A percentile compares a stretch with the other conserved stretches of the same genome.
phyloP scores from a whole-genome alignment of 2,888 invertebrate species.

The Melinaea menophilus region DNA sequence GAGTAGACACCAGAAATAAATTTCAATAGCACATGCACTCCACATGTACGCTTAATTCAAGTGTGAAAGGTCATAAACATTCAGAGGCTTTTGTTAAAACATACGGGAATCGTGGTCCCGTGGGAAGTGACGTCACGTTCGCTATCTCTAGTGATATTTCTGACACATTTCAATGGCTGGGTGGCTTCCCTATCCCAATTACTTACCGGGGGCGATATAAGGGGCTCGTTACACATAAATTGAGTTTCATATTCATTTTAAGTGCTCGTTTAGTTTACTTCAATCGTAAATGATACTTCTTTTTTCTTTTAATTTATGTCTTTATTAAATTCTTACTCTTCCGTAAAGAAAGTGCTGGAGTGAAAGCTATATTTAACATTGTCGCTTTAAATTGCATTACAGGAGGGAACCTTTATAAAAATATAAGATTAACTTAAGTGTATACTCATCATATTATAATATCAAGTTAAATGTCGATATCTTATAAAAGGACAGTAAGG shows the following conservation, averaged over 20 bases:
- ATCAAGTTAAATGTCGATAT: constrained; percentile 15
- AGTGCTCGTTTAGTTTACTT: constrained; percentile 23
- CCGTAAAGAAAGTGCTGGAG: no score
- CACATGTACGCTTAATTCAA: constrained; percentile 12
- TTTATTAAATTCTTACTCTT: no score
- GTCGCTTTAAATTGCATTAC: constrained; percentile 9
- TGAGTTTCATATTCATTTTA: constrained; percentile 30
- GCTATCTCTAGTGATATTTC: constrained; percentile 24
- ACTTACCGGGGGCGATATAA: constrained; percentile 26
- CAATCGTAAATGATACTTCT: background rate
- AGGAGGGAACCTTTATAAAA: constrained; percentile 6
- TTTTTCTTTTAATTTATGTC: no score
- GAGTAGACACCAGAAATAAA: background rate
- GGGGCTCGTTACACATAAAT: constrained; percentile 31
- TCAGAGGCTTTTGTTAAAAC: constrained; percentile 10
- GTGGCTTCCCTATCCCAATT: constrained; percentile 31
- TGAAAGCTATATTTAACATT: background rate
- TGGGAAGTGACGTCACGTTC: constrained; percentile 21
- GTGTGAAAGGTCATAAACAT: constrained; percentile 13
- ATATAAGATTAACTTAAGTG: background rate
- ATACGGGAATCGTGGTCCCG: constrained; percentile 18
- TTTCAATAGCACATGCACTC: constrained; percentile 10
- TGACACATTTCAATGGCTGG: constrained; percentile 29
- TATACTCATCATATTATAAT: background rate
- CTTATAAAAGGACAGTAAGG: constrained; percentile 22